Percentiles rank a stretch among this genome's conserved stretches.
These are phyloP conservation scores for Semnopithecus entellus DNA, from an alignment of 2,113 vertebrate genomes.

Conservation along the genomic window DNA sequence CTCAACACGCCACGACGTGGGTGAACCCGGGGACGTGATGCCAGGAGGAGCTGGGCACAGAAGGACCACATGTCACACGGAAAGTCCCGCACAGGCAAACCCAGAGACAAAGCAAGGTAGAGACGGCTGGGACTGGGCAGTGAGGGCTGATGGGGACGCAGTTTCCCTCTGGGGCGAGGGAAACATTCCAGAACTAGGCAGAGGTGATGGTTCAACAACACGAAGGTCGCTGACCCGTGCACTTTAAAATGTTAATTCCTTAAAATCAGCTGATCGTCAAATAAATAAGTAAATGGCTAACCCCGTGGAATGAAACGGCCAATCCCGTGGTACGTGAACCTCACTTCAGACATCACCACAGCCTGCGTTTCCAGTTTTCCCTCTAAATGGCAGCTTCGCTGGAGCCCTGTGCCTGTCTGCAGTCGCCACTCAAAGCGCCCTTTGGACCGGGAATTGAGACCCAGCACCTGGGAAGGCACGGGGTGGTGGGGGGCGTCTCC, in stretches of 20 bases:
- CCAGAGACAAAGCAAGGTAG: fast-evolving
- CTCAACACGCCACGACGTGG: fast-evolving
- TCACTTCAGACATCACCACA: too few species aligned
- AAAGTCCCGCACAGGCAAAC: not conserved
- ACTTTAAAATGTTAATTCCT: not conserved
- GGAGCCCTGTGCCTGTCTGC: not conserved
- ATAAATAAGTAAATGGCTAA: too few species aligned
- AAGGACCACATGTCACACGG: fast-evolving
- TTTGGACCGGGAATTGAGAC: not conserved
- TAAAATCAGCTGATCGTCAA: too few species aligned
- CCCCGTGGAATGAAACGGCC: too few species aligned
- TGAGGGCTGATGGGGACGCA: not conserved
- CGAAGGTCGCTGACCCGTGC: fast-evolving
- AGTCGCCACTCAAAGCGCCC: fast-evolving
- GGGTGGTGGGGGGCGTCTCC: not conserved
- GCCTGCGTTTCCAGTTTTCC: fast-evolving
- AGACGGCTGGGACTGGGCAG: not conserved
- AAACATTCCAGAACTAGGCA: not conserved
- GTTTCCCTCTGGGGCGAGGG: not conserved
- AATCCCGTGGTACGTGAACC: not conserved
- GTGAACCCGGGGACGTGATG: too few species aligned
- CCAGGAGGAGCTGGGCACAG: too few species aligned
- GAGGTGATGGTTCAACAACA: too few species aligned
- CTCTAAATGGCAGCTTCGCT: not conserved
- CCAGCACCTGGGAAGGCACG: fast-evolving